A percentile compares a stretch with the other conserved stretches of the same genome.
Evolutionary conservation across 2,888 invertebrate species (phyloP).

Genomic region (Sepiola atlantica): DNA sequence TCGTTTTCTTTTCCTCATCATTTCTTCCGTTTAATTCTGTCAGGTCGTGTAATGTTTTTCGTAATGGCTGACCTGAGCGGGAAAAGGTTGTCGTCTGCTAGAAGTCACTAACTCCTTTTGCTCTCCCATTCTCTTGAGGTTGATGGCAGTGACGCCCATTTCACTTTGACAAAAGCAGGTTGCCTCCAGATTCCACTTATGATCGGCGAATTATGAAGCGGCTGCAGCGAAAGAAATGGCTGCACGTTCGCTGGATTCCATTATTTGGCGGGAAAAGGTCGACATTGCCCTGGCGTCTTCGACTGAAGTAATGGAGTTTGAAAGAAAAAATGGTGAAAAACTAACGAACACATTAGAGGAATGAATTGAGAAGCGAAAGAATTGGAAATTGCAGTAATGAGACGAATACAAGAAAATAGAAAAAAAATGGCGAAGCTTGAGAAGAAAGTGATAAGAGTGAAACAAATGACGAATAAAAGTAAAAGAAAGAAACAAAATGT

Average conservation of each 20-base stretch:
- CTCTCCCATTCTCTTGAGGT: neutral
- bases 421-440: neutral
- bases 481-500: too few species aligned
- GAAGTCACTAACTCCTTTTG: neutral
- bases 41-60: neutral
- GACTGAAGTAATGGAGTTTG: neutral
- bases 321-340: neutral
- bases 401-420: neutral
- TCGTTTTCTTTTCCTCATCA: neutral
- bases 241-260: neutral
- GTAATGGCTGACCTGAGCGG: conserved; percentile 12
- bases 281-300: neutral
- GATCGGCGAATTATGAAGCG: neutral
- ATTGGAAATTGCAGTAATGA: neutral
- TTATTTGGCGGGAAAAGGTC: conserved; percentile 14
- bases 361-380: neutral
- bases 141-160: neutral
- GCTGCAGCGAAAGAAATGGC: neutral
- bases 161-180: conserved; percentile 23
- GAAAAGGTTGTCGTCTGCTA: neutral
- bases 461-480: too few species aligned
- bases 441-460: neutral
- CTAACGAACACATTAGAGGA: neutral
- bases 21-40: neutral
- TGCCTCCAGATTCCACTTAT: neutral